Percentiles rank a stretch among this genome's conserved stretches.
Conservation (phyloP, 2,888 invertebrate genomes). For the Acleris emargana region DNA sequence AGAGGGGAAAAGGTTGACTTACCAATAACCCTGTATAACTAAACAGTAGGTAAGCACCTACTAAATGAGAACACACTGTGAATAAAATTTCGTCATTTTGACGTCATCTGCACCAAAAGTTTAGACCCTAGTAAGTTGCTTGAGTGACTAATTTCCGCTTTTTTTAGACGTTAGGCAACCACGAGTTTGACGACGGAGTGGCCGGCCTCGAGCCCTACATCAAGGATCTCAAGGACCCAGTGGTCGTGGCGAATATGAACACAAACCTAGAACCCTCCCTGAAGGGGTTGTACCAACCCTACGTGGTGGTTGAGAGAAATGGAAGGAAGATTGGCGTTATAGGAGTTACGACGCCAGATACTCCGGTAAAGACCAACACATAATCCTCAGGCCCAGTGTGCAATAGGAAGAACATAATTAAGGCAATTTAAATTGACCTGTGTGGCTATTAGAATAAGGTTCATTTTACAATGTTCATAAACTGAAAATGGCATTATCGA, state of each 20-base stretch:
- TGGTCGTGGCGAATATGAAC: conserved; percentile 90
- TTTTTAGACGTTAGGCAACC: conserved; percentile 91
- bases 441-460: too few species aligned
- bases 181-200: conserved; percentile 92
- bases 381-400: too few species aligned
- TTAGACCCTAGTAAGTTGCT: not conserved
- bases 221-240: conserved; percentile 85
- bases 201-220: conserved; percentile 89
- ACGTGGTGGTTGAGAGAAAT: conserved; percentile 85
- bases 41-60: too few species aligned
- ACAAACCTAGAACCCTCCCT: conserved; percentile 85
- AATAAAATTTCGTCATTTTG: too few species aligned
- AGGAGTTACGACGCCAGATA: conserved; percentile 88
- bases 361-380: conserved; percentile 48
- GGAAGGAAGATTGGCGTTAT: conserved; percentile 90
- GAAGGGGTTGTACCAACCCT: conserved; percentile 84
- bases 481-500: too few species aligned
- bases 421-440: too few species aligned
- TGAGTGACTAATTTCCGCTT: conserved; percentile 12
- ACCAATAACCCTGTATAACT: too few species aligned
- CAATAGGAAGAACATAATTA: too few species aligned
- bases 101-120: too few species aligned
- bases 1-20: too few species aligned
- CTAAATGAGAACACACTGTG: too few species aligned
- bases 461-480: too few species aligned